Evolutionary conservation across 2,797 vertebrate species (phyloP).

Genomic region (Macroramphosus scolopax): DNA sequence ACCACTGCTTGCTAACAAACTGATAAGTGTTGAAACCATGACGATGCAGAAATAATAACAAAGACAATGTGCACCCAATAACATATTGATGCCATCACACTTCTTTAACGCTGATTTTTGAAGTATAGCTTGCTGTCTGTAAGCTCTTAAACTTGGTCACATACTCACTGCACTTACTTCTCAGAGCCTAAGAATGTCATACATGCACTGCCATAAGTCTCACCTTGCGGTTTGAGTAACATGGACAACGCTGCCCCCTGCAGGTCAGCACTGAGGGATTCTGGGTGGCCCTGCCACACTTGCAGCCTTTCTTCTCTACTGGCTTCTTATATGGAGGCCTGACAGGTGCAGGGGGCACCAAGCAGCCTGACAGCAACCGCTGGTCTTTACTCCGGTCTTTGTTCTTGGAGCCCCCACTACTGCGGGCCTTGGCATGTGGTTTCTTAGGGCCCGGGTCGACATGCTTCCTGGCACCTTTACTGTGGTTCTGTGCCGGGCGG

Average conservation of each 20-base stretch:
- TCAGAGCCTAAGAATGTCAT: too few relatives aligned
- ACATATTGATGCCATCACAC: too few relatives aligned
- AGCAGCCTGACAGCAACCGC: conserved; percentile 75
- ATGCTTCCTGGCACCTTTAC: conserved; percentile 90
- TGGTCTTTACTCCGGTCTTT: conserved; percentile 86
- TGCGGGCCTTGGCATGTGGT: conserved; percentile 90
- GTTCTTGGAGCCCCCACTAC: conserved; percentile 72
- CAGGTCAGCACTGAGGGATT: conserved; percentile 99
- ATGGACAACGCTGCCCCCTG: conserved; percentile 98
- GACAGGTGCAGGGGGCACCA: conserved; percentile 87
- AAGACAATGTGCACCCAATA: too few relatives aligned
- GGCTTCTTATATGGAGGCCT: conserved; percentile 97
- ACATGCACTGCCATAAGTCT: conserved; percentile 2
- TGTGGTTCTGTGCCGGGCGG: conserved; percentile 87
- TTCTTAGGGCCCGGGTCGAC: conserved; percentile 90
- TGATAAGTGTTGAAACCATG: too few relatives aligned
- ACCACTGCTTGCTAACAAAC: too few relatives aligned
- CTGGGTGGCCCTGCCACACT: conserved; percentile 99
- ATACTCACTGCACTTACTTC: too few relatives aligned
- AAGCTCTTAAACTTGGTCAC: too few relatives aligned
- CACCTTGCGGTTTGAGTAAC: conserved; percentile 97
- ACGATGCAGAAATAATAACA: too few relatives aligned
- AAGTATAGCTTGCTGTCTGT: too few relatives aligned
- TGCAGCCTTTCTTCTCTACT: conserved; percentile 98
- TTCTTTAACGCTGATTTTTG: too few relatives aligned